Evolutionary conservation across 2,113 vertebrate genomes (phyloP).

Genomic region (Actinemys pallida): DNA sequence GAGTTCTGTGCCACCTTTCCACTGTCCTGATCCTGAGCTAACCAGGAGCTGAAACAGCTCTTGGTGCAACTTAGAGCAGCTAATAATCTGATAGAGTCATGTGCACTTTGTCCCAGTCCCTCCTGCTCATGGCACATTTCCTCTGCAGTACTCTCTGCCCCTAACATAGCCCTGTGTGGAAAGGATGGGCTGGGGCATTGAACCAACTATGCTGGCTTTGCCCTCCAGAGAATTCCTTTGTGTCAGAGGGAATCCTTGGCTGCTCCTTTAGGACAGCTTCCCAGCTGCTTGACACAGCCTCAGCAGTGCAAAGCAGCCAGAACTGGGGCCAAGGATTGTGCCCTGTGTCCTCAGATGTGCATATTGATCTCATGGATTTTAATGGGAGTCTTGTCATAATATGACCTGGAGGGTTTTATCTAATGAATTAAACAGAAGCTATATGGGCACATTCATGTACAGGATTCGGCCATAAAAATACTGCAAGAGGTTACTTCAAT

Average conservation of each 20-base stretch:
- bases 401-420: neutral
- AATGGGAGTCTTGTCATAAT: neutral
- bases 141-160: neutral
- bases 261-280: neutral
- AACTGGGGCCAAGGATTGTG: neutral
- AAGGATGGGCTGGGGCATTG: neutral
- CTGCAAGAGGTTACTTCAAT: neutral
- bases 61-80: neutral
- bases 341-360: neutral
- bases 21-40: neutral
- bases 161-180: neutral
- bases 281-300: neutral
- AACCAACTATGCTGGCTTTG: neutral
- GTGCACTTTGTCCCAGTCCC: neutral
- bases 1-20: neutral
- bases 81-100: neutral
- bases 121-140: neutral
- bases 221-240: neutral
- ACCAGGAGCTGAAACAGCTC: neutral
- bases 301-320: neutral
- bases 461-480: neutral
- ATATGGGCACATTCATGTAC: neutral
- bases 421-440: neutral
- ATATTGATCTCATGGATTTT: neutral
- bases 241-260: neutral